These are phyloP conservation scores for Bembecia ichneumoniformis DNA, from an alignment of 2,888 invertebrate species.

Conservation along the genomic window DNA sequence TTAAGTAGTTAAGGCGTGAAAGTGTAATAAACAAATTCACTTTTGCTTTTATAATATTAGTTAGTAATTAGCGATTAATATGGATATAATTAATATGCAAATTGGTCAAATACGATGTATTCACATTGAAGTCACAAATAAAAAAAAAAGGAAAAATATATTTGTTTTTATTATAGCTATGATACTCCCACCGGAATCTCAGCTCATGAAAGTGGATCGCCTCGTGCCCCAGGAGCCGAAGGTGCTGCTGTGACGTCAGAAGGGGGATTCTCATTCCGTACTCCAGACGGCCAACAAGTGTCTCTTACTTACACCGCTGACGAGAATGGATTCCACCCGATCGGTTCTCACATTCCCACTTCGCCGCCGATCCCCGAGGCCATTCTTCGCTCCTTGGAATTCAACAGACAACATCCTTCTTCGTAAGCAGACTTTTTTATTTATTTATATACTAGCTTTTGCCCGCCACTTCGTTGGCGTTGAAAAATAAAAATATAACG, in stretches of 20 bases:
- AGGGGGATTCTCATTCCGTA: constrained; percentile 77
- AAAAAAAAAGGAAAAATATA: too few relatives aligned
- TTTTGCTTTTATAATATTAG: too few relatives aligned
- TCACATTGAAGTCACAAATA: too few relatives aligned
- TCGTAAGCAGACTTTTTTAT: neutral
- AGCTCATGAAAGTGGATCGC: constrained; percentile 71
- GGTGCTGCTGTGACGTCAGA: constrained; percentile 73
- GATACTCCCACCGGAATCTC: constrained; percentile 77
- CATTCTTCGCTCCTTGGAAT: constrained; percentile 65
- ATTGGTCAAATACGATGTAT: too few relatives aligned
- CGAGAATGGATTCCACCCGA: constrained; percentile 79
- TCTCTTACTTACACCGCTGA: constrained; percentile 78
- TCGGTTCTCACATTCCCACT: constrained; percentile 72
- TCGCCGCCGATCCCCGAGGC: constrained; percentile 74
- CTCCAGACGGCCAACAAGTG: constrained; percentile 77
- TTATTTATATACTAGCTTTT: neutral
- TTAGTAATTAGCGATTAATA: too few relatives aligned
- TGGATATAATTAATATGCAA: too few relatives aligned
- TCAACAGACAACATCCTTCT: constrained; percentile 34
- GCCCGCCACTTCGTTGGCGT: too few relatives aligned
- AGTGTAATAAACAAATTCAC: too few relatives aligned
- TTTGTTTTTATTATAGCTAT: constrained; percentile 48
- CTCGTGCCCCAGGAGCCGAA: constrained; percentile 71
- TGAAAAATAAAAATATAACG: too few relatives aligned
- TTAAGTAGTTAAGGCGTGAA: too few relatives aligned